These are phyloP conservation scores for Mus spicilegus DNA, from an alignment of 2,113 vertebrate genomes.

Conservation along the genomic window DNA sequence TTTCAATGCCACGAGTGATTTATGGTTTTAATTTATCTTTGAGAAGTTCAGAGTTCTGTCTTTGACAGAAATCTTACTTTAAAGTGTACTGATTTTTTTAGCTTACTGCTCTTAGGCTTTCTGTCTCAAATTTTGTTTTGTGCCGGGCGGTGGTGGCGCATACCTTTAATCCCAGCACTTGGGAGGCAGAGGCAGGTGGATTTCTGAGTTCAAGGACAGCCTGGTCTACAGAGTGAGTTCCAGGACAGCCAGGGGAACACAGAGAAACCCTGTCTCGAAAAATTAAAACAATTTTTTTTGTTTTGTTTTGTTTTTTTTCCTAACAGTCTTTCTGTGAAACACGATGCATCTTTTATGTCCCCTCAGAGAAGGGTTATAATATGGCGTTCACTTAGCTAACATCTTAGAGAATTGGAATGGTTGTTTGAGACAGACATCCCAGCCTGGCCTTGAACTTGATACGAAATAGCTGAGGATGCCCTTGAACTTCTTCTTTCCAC, in stretches of 20 bases:
- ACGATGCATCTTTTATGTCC: neutral
- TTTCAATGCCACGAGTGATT: neutral
- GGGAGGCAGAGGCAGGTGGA: too few relatives aligned
- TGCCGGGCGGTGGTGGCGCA: too few relatives aligned
- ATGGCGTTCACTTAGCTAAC: neutral
- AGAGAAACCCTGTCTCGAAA: too few relatives aligned
- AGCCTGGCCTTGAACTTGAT: neutral
- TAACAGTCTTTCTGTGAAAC: conserved; percentile 24
- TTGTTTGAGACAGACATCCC: neutral
- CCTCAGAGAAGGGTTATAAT: neutral
- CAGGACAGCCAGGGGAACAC: too few relatives aligned
- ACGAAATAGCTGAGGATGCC: neutral
- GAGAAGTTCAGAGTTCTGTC: neutral
- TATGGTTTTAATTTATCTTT: conserved; percentile 20
- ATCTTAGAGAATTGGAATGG: neutral
- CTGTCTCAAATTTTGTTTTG: neutral
- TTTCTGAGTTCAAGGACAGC: too few relatives aligned
- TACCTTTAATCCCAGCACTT: too few relatives aligned
- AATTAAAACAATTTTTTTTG: too few relatives aligned
- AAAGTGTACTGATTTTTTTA: conserved; percentile 15
- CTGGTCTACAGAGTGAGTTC: too few relatives aligned
- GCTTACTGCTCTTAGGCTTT: neutral
- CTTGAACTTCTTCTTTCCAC: neutral
- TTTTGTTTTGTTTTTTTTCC: neutral
- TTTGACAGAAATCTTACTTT: conserved; percentile 27